Evolutionary conservation across 2,888 invertebrate genomes (phyloP).

Genomic region (Arenicola marina): DNA sequence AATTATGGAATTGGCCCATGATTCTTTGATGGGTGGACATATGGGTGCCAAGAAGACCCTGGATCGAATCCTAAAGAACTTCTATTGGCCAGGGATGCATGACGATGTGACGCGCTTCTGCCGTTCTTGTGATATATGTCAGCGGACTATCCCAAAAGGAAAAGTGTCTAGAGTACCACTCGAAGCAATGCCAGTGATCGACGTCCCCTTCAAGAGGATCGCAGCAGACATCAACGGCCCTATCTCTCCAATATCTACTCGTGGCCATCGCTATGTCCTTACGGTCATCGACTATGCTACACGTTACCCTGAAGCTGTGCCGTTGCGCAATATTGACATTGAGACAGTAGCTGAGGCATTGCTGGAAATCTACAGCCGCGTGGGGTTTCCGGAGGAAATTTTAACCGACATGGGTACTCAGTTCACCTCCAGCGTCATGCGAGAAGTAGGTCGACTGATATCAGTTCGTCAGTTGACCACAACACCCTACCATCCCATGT

Average conservation of each 20-base stretch:
- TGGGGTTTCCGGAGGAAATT: constrained; percentile 31
- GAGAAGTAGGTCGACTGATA: constrained; percentile 22
- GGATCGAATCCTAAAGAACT: not conserved
- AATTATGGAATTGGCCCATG: constrained; percentile 3
- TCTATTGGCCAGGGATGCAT: constrained; percentile 3
- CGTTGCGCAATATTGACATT: constrained; percentile 8
- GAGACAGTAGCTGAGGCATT: constrained; percentile 34
- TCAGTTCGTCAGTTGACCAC: constrained; percentile 22
- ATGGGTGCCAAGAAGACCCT: constrained; percentile 3
- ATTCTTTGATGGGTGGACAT: not conserved
- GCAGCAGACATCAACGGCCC: constrained; percentile 12
- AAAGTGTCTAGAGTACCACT: constrained; percentile 5
- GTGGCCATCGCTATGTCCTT: constrained; percentile 30
- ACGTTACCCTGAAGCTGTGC: constrained; percentile 15
- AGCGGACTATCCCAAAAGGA: constrained; percentile 7
- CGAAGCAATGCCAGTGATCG: constrained; percentile 9
- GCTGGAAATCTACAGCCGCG: constrained; percentile 23
- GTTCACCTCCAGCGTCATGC: constrained; percentile 31
- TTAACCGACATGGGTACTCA: constrained; percentile 34
- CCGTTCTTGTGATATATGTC: constrained; percentile 14
- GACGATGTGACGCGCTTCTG: constrained; percentile 2
- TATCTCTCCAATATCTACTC: constrained; percentile 23
- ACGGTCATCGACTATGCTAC: constrained; percentile 29
- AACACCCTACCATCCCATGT: constrained; percentile 26
- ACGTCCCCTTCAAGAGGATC: constrained; percentile 9